These are phyloP conservation scores for Nephotettix cincticeps DNA, from an alignment of 1,140 invertebrate genomes.

Conservation along the genomic window DNA sequence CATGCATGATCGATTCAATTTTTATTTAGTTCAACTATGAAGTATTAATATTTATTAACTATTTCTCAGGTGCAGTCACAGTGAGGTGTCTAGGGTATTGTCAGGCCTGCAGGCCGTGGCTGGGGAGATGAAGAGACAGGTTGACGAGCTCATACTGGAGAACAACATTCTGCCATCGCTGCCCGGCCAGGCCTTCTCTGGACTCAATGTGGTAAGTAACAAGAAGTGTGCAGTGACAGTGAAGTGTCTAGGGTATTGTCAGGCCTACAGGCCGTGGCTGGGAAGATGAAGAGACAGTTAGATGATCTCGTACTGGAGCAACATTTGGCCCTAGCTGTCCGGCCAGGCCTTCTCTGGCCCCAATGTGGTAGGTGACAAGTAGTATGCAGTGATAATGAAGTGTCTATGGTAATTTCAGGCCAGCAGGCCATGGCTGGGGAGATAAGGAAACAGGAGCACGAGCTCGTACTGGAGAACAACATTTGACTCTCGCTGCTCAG, in stretches of 20 bases:
- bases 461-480: conserved; percentile 81
- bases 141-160: conserved; percentile 83
- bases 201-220: conserved; percentile 69
- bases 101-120: conserved; percentile 70
- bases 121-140: conserved; percentile 63
- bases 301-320: conserved; percentile 83
- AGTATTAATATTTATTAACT: not conserved
- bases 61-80: conserved; percentile 88
- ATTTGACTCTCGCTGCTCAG: conserved; percentile 77
- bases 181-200: conserved; percentile 73
- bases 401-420: conserved; percentile 70
- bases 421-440: conserved; percentile 68
- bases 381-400: conserved; percentile 85
- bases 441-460: conserved; percentile 66
- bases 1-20: not conserved
- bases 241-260: conserved; percentile 72
- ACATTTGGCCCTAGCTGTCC: conserved; percentile 75
- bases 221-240: conserved; percentile 87
- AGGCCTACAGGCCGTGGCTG: conserved; percentile 68
- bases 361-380: conserved; percentile 73
- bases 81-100: conserved; percentile 71
- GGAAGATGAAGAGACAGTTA: conserved; percentile 65
- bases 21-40: not conserved
- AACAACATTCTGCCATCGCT: conserved; percentile 80
- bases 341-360: conserved; percentile 73